phyloP scores from a whole-genome alignment of 53 echinoderm and acorn worm species.

The Luidia sarsii region DNA sequence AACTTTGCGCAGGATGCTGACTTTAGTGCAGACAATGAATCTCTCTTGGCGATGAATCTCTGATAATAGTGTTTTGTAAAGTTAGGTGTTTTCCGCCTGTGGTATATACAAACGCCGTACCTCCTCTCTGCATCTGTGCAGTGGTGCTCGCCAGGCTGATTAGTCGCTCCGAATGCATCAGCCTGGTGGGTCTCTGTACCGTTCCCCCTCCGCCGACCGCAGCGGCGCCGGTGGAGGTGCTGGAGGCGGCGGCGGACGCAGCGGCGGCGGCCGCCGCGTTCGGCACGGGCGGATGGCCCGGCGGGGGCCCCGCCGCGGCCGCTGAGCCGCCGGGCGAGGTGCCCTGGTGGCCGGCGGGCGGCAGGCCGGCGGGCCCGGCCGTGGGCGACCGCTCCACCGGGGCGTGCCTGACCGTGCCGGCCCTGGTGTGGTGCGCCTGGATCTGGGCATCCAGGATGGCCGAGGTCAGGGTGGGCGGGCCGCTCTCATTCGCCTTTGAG shows the following conservation, averaged over 20 bases:
- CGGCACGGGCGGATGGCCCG: not conserved
- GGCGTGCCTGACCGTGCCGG: slow-evolving; percentile 28
- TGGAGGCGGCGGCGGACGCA: not conserved
- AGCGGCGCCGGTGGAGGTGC: not conserved
- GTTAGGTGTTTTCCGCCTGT: too few species aligned
- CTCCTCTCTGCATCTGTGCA: slow-evolving; percentile 4
- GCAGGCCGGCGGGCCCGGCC: not conserved
- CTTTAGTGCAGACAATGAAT: too few species aligned
- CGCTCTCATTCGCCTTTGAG: slow-evolving; percentile 16
- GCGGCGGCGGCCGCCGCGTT: not conserved
- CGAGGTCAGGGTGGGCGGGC: slow-evolving; percentile 37
- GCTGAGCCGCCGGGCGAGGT: not conserved
- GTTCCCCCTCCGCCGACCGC: slow-evolving; percentile 14
- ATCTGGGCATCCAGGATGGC: slow-evolving; percentile 47
- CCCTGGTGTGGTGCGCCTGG: slow-evolving; percentile 28
- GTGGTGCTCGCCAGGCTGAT: slow-evolving; percentile 45
- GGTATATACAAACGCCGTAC: slow-evolving; percentile 2
- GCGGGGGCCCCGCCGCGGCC: too few species aligned
- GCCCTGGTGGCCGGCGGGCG: not conserved
- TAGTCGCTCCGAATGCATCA: slow-evolving; percentile 68
- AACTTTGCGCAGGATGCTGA: too few species aligned
- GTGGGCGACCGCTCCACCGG: slow-evolving; percentile 14
- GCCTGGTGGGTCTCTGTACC: slow-evolving; percentile 62
- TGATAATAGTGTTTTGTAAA: too few species aligned
- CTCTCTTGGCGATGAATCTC: too few species aligned